Evolutionary conservation across 2,113 vertebrate species (phyloP).

Genomic region (Indicator indicator): DNA sequence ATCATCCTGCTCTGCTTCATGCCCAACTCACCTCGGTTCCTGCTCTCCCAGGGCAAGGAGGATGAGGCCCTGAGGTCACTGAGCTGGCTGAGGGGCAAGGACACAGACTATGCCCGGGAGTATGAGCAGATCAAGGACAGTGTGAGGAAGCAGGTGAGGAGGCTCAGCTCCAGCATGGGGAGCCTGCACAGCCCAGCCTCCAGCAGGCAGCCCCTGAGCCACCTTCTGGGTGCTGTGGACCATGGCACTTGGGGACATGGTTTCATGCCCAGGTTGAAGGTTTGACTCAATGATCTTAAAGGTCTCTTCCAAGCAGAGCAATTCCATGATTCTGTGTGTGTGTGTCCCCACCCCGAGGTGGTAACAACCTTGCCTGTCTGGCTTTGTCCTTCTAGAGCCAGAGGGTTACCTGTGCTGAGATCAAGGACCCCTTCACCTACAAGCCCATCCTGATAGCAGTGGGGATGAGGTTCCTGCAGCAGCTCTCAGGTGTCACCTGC

Average conservation of each 20-base stretch:
- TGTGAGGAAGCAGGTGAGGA: conserved; percentile 74
- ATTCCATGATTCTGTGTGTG: too few relatives aligned
- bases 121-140: conserved; percentile 80
- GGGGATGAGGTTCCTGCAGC: conserved; percentile 93
- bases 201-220: background rate
- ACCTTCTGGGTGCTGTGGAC: background rate
- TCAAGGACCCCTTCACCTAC: conserved; percentile 80
- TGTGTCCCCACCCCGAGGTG: background rate
- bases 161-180: accelerated
- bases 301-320: too few relatives aligned
- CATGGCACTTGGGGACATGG: too few relatives aligned
- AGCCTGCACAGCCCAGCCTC: background rate
- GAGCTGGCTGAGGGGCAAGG: conserved; percentile 84
- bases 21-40: conserved; percentile 92
- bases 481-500: conserved; percentile 92
- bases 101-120: conserved; percentile 77
- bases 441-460: conserved; percentile 85
- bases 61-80: conserved; percentile 79
- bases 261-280: too few relatives aligned
- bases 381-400: conserved; percentile 53
- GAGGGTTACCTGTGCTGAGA: conserved; percentile 77
- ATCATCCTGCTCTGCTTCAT: conserved; percentile 85
- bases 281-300: too few relatives aligned
- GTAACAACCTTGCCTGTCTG: background rate
- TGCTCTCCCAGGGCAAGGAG: conserved; percentile 82